A percentile compares a stretch with the other conserved stretches of the same genome.
Evolutionary conservation across 1,140 invertebrate species (phyloP).

Genomic region (Heliconius hermathena): DNA sequence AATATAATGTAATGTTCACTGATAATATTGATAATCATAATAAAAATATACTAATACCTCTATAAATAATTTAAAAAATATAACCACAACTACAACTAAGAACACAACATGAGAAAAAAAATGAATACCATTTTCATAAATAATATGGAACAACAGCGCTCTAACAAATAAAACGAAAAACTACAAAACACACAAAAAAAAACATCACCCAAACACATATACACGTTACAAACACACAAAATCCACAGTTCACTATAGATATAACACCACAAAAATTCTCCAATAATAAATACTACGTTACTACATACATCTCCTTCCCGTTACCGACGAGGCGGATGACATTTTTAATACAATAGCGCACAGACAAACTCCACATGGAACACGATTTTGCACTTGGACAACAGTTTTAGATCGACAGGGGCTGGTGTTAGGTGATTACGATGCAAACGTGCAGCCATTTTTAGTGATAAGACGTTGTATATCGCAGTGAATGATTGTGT

Average conservation of each 20-base stretch:
- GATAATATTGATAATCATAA: too few relatives aligned
- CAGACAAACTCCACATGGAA: conserved; percentile 58
- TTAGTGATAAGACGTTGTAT: conserved; percentile 71
- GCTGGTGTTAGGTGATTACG: conserved; percentile 62
- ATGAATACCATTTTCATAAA: background rate
- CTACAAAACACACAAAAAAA: background rate
- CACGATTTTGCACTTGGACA: conserved; percentile 63
- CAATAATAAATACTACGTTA: conserved; percentile 39
- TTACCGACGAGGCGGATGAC: conserved; percentile 63
- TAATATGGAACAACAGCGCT: background rate
- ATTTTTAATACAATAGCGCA: conserved; percentile 62
- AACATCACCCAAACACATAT: background rate
- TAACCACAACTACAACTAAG: too few relatives aligned
- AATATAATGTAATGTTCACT: too few relatives aligned
- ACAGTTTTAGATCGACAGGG: conserved; percentile 60
- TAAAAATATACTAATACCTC: too few relatives aligned
- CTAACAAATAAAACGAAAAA: background rate
- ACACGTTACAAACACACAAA: background rate
- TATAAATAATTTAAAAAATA: too few relatives aligned
- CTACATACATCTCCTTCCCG: conserved; percentile 66
- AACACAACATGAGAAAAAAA: background rate
- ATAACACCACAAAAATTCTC: conserved; percentile 2
- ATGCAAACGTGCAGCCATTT: conserved; percentile 73
- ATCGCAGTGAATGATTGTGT: conserved; percentile 67
- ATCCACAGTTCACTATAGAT: background rate